These are phyloP conservation scores for Subacronicta megacephala DNA, from an alignment of 2,888 invertebrate species.

Conservation along the genomic window DNA sequence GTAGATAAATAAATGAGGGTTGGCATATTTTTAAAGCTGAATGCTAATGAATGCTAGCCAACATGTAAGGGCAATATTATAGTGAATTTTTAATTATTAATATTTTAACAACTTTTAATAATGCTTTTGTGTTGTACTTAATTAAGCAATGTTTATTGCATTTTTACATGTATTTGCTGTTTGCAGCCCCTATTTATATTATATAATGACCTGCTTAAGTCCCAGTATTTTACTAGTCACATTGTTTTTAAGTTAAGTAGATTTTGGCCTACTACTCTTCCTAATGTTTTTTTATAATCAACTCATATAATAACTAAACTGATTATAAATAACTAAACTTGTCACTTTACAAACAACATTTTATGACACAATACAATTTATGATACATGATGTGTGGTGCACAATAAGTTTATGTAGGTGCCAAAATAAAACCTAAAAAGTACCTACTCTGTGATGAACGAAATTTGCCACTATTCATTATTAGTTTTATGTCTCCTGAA, in stretches of 20 bases:
- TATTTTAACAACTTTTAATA: slow-evolving; percentile 3
- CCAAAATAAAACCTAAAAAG: not conserved
- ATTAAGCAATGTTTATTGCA: slow-evolving; percentile 16
- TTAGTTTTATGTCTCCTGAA: slow-evolving; percentile 6
- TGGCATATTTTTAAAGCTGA: slow-evolving; percentile 21
- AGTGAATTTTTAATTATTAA: not conserved
- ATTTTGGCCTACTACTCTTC: not conserved
- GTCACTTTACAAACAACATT: no score
- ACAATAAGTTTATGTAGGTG: not conserved
- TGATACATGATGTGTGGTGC: not conserved
- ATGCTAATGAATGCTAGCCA: slow-evolving; percentile 40
- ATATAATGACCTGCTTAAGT: slow-evolving; percentile 14
- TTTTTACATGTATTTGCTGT: not conserved
- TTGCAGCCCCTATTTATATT: no score
- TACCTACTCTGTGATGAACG: slow-evolving; percentile 9
- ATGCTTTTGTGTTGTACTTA: slow-evolving; percentile 42
- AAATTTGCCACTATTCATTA: not conserved
- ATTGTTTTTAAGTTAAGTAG: not conserved
- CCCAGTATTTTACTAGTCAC: slow-evolving; percentile 31
- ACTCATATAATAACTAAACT: no score
- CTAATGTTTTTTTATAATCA: no score
- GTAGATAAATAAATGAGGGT: not conserved
- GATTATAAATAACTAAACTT: no score
- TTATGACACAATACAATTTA: no score
- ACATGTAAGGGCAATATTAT: slow-evolving; percentile 21